Percentiles rank a stretch among this genome's conserved stretches.
These are phyloP conservation scores for Vidua macroura DNA, from an alignment of 2,113 vertebrate species.

Conservation along the genomic window DNA sequence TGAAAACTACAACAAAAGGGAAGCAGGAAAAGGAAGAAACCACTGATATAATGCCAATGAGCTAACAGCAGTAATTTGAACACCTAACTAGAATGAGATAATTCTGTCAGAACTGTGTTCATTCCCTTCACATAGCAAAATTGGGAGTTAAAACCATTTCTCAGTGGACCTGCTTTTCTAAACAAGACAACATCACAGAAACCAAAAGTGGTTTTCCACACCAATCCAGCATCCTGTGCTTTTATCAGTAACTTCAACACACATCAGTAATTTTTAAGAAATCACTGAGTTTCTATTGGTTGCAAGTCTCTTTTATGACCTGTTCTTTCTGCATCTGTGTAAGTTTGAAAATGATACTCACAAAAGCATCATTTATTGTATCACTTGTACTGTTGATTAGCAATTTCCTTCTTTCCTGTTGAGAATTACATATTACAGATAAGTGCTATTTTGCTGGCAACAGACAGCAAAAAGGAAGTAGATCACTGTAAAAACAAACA, in stretches of 20 bases:
- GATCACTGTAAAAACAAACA: neutral
- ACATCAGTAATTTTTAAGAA: neutral
- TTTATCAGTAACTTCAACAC: neutral
- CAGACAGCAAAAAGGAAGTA: neutral
- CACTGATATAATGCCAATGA: neutral
- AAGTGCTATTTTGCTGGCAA: neutral
- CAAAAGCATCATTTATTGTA: neutral
- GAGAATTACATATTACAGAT: neutral
- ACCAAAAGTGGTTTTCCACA: neutral
- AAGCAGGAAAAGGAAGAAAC: neutral
- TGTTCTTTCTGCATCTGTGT: neutral
- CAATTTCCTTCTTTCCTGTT: neutral
- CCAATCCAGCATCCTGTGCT: neutral
- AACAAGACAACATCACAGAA: neutral
- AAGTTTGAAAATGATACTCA: neutral
- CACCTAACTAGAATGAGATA: neutral
- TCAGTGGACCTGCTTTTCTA: neutral
- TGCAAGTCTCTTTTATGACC: neutral
- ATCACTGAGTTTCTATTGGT: neutral
- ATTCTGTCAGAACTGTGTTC: neutral
- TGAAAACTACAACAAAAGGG: neutral
- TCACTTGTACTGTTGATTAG: neutral
- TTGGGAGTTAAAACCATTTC: neutral
- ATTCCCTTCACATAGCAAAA: neutral
- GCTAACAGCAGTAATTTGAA: neutral